Evolutionary conservation across 2,888 invertebrate species (phyloP).

Genomic region (Apamea monoglypha): DNA sequence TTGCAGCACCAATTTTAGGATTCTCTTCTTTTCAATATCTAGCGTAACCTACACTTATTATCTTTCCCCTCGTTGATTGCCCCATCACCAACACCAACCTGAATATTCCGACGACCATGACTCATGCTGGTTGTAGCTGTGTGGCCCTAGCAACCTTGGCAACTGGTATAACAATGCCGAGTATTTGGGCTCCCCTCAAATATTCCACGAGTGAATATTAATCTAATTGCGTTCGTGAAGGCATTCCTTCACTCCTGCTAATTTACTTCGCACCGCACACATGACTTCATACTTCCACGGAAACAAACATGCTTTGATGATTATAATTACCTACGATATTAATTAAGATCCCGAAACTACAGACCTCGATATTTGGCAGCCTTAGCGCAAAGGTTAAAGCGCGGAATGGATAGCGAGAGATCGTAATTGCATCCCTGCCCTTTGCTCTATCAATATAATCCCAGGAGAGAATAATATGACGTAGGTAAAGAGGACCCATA

Average conservation of each 20-base stretch:
- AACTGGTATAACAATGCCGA: slow-evolving; percentile 38
- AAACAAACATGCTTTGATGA: slow-evolving; percentile 34
- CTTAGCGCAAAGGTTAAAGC: neutral
- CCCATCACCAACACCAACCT: neutral
- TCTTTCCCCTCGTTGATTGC: too few species aligned
- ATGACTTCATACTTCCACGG: slow-evolving; percentile 62
- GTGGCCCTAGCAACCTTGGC: slow-evolving; percentile 47
- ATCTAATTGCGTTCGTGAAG: slow-evolving; percentile 61
- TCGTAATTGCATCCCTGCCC: neutral
- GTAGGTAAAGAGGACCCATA: neutral
- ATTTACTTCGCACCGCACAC: slow-evolving; percentile 49
- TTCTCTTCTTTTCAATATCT: neutral
- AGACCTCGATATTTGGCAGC: neutral
- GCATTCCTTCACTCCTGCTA: slow-evolving; percentile 59
- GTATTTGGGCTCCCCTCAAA: slow-evolving; percentile 44
- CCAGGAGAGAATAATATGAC: neutral
- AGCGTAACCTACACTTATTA: neutral
- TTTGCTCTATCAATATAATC: neutral
- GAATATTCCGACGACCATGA: slow-evolving; percentile 5
- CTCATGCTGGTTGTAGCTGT: neutral
- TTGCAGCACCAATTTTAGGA: neutral
- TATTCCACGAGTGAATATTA: slow-evolving; percentile 56
- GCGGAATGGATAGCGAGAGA: neutral
- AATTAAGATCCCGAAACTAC: neutral
- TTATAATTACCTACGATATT: slow-evolving; percentile 24